A percentile compares a stretch with the other conserved stretches of the same genome.
Evolutionary conservation across 2,113 vertebrate genomes (phyloP).

Genomic region (Tamias sibiricus): DNA sequence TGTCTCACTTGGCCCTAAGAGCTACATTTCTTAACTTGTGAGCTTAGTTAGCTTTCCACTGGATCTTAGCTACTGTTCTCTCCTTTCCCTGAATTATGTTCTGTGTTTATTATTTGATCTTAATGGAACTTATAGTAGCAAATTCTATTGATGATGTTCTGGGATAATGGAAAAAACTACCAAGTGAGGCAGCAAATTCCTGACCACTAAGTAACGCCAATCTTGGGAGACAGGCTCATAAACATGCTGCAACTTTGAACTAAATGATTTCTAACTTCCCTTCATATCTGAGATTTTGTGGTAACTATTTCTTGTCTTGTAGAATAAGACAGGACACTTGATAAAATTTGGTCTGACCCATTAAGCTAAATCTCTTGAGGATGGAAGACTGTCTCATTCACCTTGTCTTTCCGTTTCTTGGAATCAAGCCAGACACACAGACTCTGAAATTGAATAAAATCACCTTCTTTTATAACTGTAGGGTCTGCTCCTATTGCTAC

Average conservation of each 20-base stretch:
- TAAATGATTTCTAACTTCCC: background rate
- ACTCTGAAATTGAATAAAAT: background rate
- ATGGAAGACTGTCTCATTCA: background rate
- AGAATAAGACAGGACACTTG: background rate
- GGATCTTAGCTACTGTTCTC: background rate
- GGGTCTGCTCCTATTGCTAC: background rate
- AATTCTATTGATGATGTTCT: background rate
- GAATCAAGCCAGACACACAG: background rate
- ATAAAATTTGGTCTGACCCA: background rate
- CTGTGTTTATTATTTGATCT: background rate
- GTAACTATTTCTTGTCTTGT: background rate
- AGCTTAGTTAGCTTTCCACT: background rate
- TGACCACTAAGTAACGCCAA: fast-evolving
- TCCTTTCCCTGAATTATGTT: background rate
- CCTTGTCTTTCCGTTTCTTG: background rate
- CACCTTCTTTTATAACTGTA: background rate
- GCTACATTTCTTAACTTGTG: background rate
- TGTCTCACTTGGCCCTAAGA: background rate
- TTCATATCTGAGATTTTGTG: background rate
- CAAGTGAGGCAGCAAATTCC: background rate
- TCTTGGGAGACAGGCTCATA: background rate
- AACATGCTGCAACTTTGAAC: background rate
- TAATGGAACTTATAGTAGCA: background rate
- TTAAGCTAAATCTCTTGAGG: background rate
- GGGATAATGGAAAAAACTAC: background rate